Base-by-base conservation (phyloP, 1,140 invertebrate genomes). In the Cyclargus thomasi region DNA sequence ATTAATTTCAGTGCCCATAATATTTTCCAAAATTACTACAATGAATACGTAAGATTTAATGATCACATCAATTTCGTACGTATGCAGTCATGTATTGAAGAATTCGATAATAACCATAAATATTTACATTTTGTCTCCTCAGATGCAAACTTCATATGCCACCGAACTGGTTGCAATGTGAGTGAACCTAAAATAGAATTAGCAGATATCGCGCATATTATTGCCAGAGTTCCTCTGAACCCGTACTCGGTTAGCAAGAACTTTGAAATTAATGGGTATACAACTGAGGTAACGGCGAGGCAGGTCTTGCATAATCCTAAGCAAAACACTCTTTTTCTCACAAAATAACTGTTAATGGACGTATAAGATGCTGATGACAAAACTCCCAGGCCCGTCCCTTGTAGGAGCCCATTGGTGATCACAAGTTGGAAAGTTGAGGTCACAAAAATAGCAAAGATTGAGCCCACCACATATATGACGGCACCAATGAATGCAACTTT, bases 261-360 rank as follows among this genome's bases (percentile, higher is more conserved):
- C 17, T 59, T 59, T 6, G 55, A 18, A 2, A 59, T 17, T 8
- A 59, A 20, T 11, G 55, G 20, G 10, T 59, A 59, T 20, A 59
- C 5, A 0, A 59, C 55, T 2, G 10, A 20, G 17, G 55, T 20
- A n/a, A 59, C 20, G 6, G 62, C 62, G 0, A 63, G 62, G 29
- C 22, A 63, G n/a, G 62, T 29, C 23, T 63, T 63, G 14, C 62
- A 35, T 17, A 63, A n/a, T 35, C 62, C 62, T n/a, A 63, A 17
- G n/a, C 22, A 63, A 8, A 63, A 14, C 8, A 63, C 62, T 35
- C 22, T 63, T n/a, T 29, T 29, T 23, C 22, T 63, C 23, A 3
- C 16, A 10, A 29, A 14, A 14, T 63, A 63, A 29, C 22, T 63
- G 62, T 63, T 63, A 6, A 63, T 63, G 22, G 62, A 29, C 0